Percentiles rank a stretch among this genome's conserved stretches.
These are phyloP conservation scores for Coelopa pilipes DNA, from an alignment of 2,888 invertebrate genomes.

Conservation along the genomic window DNA sequence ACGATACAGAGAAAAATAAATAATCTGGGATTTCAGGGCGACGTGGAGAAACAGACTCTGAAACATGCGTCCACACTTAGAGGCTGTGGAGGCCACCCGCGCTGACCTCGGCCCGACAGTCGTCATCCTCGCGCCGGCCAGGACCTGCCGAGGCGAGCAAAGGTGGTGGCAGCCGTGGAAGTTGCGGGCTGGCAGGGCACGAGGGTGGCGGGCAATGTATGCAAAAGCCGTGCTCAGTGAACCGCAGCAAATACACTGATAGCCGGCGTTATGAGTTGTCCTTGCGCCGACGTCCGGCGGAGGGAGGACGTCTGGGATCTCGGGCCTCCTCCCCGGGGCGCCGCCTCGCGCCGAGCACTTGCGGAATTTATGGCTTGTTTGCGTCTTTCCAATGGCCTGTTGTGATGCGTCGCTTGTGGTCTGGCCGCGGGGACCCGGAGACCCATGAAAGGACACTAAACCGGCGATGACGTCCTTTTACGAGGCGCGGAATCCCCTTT, in stretches of 20 bases:
- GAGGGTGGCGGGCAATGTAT: neutral
- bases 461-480: neutral
- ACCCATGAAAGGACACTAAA: too few species aligned
- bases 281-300: neutral
- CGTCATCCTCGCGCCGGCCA: too few species aligned
- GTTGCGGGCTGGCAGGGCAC: too few species aligned
- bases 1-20: too few species aligned
- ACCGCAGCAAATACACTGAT: conserved; percentile 21
- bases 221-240: conserved; percentile 22
- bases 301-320: neutral
- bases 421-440: neutral
- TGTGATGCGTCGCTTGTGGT: neutral
- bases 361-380: conserved; percentile 31
- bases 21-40: too few species aligned
- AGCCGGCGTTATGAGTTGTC: conserved; percentile 26
- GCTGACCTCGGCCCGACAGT: too few species aligned
- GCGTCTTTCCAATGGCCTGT: conserved; percentile 2
- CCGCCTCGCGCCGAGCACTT: neutral
- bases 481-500: neutral
- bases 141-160: too few species aligned
- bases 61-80: too few species aligned
- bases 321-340: neutral
- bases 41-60: too few species aligned
- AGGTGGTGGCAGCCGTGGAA: too few species aligned
- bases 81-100: too few species aligned